A percentile compares a stretch with the other conserved stretches of the same genome.
phyloP scores from a whole-genome alignment of 1,140 invertebrate genomes.

The Rhopalosiphum maidis region DNA sequence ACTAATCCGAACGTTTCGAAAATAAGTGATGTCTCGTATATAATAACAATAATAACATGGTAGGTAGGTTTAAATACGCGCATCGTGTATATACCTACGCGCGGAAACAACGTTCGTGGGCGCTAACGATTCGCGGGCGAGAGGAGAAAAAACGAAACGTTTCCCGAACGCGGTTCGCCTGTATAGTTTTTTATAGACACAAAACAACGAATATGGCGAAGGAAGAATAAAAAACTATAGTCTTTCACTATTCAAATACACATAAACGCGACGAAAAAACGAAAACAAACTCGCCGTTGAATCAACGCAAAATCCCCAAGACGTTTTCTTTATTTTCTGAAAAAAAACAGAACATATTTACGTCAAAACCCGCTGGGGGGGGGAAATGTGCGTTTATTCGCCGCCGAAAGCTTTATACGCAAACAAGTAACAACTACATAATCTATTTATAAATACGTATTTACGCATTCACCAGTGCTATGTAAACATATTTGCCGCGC shows the following conservation, averaged over 20 bases:
- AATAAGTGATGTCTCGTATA: conserved; percentile 25
- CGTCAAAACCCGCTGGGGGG: not conserved
- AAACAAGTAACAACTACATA: not conserved
- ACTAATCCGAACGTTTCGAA: conserved; percentile 37
- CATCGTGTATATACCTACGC: not conserved
- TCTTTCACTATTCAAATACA: not conserved
- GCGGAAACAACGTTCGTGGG: not conserved
- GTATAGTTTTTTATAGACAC: conserved; percentile 11
- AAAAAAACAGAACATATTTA: not conserved
- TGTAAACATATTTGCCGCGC: too few species aligned
- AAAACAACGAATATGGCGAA: not conserved
- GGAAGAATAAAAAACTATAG: not conserved
- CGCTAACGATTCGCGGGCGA: not conserved
- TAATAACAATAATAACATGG: not conserved
- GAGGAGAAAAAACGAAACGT: not conserved
- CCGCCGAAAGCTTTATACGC: not conserved
- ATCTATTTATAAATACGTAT: not conserved
- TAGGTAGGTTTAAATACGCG: not conserved
- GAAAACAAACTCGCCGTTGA: not conserved
- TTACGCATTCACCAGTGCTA: too few species aligned
- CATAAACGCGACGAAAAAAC: not conserved
- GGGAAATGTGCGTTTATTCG: not conserved
- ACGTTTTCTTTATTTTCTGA: not conserved
- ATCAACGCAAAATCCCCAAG: not conserved
- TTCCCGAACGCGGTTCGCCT: not conserved